phyloP scores from a whole-genome alignment of 2,888 invertebrate species.

The Stenurella melanura region DNA sequence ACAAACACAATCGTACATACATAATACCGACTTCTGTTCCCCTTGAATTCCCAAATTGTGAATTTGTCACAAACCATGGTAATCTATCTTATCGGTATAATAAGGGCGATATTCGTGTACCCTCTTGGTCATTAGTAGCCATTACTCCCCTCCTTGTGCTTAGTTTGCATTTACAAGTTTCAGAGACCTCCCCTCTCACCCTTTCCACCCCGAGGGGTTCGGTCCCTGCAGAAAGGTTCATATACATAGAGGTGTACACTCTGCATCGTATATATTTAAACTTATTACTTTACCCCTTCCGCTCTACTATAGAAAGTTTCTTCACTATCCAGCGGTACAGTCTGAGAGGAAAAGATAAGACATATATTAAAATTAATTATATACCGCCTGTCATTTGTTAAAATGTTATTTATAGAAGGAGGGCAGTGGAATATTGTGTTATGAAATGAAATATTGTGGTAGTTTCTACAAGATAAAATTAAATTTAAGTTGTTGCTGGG shows the following conservation, averaged over 20 bases:
- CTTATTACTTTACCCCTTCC: slow-evolving; percentile 52
- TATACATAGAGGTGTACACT: slow-evolving; percentile 74
- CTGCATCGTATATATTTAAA: slow-evolving; percentile 61
- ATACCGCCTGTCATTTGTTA: slow-evolving; percentile 20
- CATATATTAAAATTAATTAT: slow-evolving; percentile 60
- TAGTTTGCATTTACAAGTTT: slow-evolving; percentile 74
- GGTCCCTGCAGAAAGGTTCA: slow-evolving; percentile 71
- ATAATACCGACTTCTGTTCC: slow-evolving; percentile 22
- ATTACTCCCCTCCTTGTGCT: slow-evolving; percentile 72
- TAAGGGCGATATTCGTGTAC: slow-evolving; percentile 72
- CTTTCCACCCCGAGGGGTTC: slow-evolving; percentile 61
- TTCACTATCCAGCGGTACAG: slow-evolving; percentile 60
- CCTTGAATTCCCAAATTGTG: slow-evolving; percentile 68
- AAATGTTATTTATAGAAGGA: slow-evolving; percentile 33
- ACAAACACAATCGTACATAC: slow-evolving; percentile 16
- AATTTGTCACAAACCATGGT: slow-evolving; percentile 71
- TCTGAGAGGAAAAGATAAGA: slow-evolving; percentile 61
- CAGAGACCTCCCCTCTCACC: slow-evolving; percentile 62
- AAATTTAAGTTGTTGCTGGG: slow-evolving; percentile 6
- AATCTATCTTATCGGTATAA: slow-evolving; percentile 72
- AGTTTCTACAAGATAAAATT: background rate
- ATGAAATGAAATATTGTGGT: slow-evolving; percentile 12
- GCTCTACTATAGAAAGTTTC: slow-evolving; percentile 56
- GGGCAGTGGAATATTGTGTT: slow-evolving; percentile 14
- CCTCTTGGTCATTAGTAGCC: slow-evolving; percentile 72